A percentile compares a stretch with the other conserved stretches of the same genome.
These are phyloP conservation scores for Drosophila longiperda DNA, from an alignment of 2,888 invertebrate species.

Conservation along the genomic window DNA sequence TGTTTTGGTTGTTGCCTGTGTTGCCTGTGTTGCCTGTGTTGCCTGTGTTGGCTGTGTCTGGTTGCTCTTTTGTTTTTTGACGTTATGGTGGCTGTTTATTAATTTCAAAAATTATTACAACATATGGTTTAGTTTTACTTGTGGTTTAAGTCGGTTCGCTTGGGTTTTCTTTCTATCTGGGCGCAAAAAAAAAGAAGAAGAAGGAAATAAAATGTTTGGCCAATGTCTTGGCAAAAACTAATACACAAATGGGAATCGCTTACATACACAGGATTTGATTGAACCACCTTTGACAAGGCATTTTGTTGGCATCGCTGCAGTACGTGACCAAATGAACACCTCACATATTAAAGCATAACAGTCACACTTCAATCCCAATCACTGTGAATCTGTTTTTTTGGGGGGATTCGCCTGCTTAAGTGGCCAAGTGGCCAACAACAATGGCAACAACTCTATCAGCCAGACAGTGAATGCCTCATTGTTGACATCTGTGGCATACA, in stretches of 20 bases:
- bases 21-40: slow-evolving; percentile 22
- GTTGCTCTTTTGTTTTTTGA: slow-evolving; percentile 37
- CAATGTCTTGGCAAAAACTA: slow-evolving; percentile 16
- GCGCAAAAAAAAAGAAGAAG: background rate
- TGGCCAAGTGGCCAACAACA: slow-evolving; percentile 48
- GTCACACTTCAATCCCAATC: slow-evolving; percentile 35
- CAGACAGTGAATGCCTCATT: slow-evolving; percentile 17
- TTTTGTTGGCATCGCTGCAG: slow-evolving; percentile 8
- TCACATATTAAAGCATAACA: slow-evolving; percentile 63
- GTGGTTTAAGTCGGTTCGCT: background rate
- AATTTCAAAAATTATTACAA: slow-evolving; percentile 63
- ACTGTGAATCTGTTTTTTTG: slow-evolving; percentile 7
- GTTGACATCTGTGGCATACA: slow-evolving; percentile 74
- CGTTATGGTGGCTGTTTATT: slow-evolving; percentile 40
- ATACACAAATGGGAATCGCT: background rate
- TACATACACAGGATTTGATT: slow-evolving; percentile 6
- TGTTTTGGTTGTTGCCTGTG: slow-evolving; percentile 21
- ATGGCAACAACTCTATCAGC: slow-evolving; percentile 60
- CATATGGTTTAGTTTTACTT: slow-evolving; percentile 60
- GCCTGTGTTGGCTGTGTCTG: slow-evolving; percentile 21
- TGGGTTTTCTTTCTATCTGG: background rate
- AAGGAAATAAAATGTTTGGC: background rate
- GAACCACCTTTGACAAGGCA: slow-evolving; percentile 9
- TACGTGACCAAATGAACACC: slow-evolving; percentile 74
- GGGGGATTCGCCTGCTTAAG: slow-evolving; percentile 53